Conservation (phyloP, 2,888 invertebrate genomes). For the Ochropleura plecta region DNA sequence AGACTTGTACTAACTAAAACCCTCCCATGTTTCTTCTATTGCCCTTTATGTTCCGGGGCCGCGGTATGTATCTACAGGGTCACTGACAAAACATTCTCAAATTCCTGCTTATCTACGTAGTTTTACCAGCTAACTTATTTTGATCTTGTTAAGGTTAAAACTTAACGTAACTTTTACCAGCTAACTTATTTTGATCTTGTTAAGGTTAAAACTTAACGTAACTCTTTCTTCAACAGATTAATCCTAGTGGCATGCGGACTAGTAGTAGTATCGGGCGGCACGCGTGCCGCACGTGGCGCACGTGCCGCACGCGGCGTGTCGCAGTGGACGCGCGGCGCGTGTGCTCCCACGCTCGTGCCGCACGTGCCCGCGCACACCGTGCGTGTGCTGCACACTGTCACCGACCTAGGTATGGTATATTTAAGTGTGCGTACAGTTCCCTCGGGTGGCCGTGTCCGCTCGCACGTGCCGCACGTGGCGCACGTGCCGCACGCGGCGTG, state of each 20-base stretch:
- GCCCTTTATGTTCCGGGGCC: too few species aligned
- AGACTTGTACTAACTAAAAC: too few species aligned
- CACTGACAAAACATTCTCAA: too few species aligned
- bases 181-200: too few species aligned
- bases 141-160: background rate
- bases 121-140: too few species aligned
- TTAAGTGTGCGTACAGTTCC: slow-evolving; percentile 36
- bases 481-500: slow-evolving; percentile 73
- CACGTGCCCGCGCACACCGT: slow-evolving; percentile 69
- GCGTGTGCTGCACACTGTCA: slow-evolving; percentile 65
- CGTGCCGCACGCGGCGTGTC: slow-evolving; percentile 74
- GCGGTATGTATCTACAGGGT: too few species aligned
- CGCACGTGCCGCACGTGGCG: slow-evolving; percentile 46
- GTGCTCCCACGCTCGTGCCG: slow-evolving; percentile 68
- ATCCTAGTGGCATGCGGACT: slow-evolving; percentile 76
- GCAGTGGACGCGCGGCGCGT: slow-evolving; percentile 74
- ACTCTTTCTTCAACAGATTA: slow-evolving; percentile 67
- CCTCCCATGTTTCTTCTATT: too few species aligned
- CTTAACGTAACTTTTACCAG: background rate
- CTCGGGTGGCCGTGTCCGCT: too few species aligned
- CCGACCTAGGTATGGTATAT: slow-evolving; percentile 67
- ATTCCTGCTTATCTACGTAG: too few species aligned
- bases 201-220: background rate
- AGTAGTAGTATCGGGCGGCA: background rate
- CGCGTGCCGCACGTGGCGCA: slow-evolving; percentile 52